These are phyloP conservation scores for Thunnus maccoyii DNA, from an alignment of 2,113 vertebrate genomes.

Conservation along the genomic window DNA sequence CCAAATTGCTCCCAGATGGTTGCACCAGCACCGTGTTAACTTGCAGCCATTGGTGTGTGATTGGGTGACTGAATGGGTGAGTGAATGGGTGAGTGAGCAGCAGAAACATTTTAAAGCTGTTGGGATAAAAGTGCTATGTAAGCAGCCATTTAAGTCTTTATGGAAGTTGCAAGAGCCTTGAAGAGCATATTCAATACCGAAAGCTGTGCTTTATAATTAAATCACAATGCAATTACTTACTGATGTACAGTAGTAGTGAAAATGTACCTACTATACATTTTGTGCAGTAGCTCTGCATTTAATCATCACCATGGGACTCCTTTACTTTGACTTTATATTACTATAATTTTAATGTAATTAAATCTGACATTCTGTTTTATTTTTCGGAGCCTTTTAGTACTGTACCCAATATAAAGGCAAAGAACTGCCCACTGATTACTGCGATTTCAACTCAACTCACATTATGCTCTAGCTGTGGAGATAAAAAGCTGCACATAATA, in stretches of 20 bases:
- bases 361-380: not conserved
- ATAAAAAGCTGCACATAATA: conserved; percentile 22
- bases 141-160: not conserved
- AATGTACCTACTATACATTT: not conserved
- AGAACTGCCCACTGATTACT: conserved; percentile 10
- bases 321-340: not conserved
- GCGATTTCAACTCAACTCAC: conserved; percentile 2
- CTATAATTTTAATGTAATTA: conserved; percentile 24
- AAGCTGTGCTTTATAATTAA: not conserved
- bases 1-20: no score
- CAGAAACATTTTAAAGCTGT: no score
- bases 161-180: not conserved
- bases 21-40: no score
- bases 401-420: not conserved
- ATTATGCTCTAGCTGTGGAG: conserved; percentile 12
- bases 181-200: not conserved
- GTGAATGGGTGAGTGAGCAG: no score
- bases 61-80: no score
- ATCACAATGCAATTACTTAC: not conserved
- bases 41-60: no score
- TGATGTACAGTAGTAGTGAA: not conserved
- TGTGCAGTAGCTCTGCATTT: not conserved
- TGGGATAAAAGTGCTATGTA: no score
- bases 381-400: not conserved
- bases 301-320: not conserved